phyloP scores from a whole-genome alignment of 1,140 invertebrate genomes.

The Chrysomallon squamiferum region DNA sequence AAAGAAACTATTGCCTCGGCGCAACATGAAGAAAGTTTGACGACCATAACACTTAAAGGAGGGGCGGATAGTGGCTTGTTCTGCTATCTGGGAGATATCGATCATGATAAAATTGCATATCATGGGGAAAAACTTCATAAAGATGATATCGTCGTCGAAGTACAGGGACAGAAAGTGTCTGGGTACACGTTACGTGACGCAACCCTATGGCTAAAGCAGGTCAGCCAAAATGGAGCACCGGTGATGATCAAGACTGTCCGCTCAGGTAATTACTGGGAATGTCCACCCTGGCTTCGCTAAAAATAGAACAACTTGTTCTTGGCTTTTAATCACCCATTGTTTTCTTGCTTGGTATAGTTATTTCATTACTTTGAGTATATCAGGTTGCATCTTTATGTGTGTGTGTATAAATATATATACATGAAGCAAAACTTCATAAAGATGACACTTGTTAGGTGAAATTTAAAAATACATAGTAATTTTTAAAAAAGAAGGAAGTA shows the following conservation, averaged over 20 bases:
- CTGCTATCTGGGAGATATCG: slow-evolving; percentile 64
- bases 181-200: slow-evolving; percentile 72
- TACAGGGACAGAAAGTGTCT: slow-evolving; percentile 72
- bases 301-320: too few relatives aligned
- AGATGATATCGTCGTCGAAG: slow-evolving; percentile 69
- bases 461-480: too few relatives aligned
- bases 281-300: too few relatives aligned
- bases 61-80: slow-evolving; percentile 72
- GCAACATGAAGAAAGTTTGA: slow-evolving; percentile 54
- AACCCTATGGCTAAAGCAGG: slow-evolving; percentile 69
- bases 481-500: too few relatives aligned
- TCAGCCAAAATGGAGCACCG: slow-evolving; percentile 68
- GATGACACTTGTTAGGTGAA: too few relatives aligned
- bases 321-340: too few relatives aligned
- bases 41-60: slow-evolving; percentile 60
- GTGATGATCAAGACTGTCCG: slow-evolving; percentile 68
- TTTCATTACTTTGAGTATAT: too few relatives aligned
- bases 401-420: too few relatives aligned
- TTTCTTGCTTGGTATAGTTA: too few relatives aligned
- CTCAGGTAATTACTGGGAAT: slow-evolving; percentile 59
- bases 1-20: slow-evolving; percentile 59
- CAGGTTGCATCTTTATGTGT: too few relatives aligned
- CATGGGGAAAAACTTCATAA: slow-evolving; percentile 59
- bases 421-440: too few relatives aligned
- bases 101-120: slow-evolving; percentile 64